Evolutionary conservation across 2,113 vertebrate genomes (phyloP).

Genomic region (Poeciliopsis retropinna): DNA sequence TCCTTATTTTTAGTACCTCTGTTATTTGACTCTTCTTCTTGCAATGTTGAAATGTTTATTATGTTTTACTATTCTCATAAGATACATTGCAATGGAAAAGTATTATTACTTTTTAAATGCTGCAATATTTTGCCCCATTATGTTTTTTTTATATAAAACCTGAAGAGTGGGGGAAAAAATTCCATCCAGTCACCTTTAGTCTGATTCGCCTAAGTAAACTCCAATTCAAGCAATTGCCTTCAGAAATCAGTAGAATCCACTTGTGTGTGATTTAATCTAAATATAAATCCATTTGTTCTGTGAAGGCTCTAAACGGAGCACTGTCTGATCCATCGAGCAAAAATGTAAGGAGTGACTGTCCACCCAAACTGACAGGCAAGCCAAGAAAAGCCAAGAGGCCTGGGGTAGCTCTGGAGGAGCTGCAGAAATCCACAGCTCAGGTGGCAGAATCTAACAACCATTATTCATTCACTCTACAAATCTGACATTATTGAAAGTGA

Average conservation of each 20-base stretch:
- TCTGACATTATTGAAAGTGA: too few relatives aligned
- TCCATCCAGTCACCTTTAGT: neutral
- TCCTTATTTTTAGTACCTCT: slow-evolving; percentile 37
- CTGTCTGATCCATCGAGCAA: neutral
- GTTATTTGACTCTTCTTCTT: slow-evolving; percentile 73
- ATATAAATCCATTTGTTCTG: neutral
- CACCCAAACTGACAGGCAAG: neutral
- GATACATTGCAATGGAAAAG: slow-evolving; percentile 21
- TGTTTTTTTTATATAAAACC: neutral
- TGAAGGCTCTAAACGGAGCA: neutral
- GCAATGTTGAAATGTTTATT: slow-evolving; percentile 74
- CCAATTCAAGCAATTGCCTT: neutral
- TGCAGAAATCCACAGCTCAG: neutral
- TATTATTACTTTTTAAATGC: neutral
- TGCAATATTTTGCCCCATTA: neutral
- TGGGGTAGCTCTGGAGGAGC: neutral
- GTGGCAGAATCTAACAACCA: neutral
- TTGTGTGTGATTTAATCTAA: neutral
- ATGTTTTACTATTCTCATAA: slow-evolving; percentile 53
- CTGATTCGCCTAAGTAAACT: neutral
- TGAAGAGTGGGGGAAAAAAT: neutral
- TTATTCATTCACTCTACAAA: neutral
- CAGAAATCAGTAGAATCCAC: neutral
- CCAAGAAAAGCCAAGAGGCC: neutral
- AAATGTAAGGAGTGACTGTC: neutral